These are phyloP conservation scores for Dunckerocampus dactyliophorus DNA, from an alignment of 2,113 vertebrate species.

Conservation along the genomic window DNA sequence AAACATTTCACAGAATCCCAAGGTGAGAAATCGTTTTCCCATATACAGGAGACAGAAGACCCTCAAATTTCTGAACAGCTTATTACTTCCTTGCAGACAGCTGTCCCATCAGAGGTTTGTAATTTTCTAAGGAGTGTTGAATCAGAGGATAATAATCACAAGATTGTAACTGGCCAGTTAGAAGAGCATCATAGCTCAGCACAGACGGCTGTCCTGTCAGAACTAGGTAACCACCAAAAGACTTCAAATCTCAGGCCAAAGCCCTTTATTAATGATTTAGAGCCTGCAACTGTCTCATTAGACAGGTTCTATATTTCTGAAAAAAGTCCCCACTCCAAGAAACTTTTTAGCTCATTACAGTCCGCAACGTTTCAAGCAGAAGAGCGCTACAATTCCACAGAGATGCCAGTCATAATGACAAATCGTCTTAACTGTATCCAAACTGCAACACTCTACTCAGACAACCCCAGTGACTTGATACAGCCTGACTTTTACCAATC, in stretches of 20 bases:
- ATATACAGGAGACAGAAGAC: conserved; percentile 27
- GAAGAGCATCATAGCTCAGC: conserved; percentile 12
- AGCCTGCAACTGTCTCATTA: conserved; percentile 17
- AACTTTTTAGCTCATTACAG: conserved; percentile 1
- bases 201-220: conserved; percentile 19
- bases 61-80: conserved; percentile 23
- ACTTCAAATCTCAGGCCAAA: conserved; percentile 9
- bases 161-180: conserved; percentile 15
- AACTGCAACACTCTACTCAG: conserved; percentile 14
- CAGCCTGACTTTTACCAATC: conserved; percentile 25
- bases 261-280: conserved; percentile 9
- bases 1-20: conserved; percentile 26
- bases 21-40: conserved; percentile 43
- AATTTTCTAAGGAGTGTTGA: conserved; percentile 23
- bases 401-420: conserved; percentile 15
- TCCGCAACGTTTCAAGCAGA: conserved; percentile 22
- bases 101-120: conserved; percentile 27
- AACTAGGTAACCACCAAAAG: conserved; percentile 3
- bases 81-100: conserved; percentile 20
- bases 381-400: conserved; percentile 1
- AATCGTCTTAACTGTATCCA: conserved; percentile 22
- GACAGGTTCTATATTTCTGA: conserved; percentile 13
- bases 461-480: conserved; percentile 11
- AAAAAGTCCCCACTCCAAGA: conserved; percentile 20
- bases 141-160: conserved; percentile 24